These are phyloP conservation scores for Bilobella aurantiaca DNA, from an alignment of 1,140 invertebrate genomes.

Conservation along the genomic window DNA sequence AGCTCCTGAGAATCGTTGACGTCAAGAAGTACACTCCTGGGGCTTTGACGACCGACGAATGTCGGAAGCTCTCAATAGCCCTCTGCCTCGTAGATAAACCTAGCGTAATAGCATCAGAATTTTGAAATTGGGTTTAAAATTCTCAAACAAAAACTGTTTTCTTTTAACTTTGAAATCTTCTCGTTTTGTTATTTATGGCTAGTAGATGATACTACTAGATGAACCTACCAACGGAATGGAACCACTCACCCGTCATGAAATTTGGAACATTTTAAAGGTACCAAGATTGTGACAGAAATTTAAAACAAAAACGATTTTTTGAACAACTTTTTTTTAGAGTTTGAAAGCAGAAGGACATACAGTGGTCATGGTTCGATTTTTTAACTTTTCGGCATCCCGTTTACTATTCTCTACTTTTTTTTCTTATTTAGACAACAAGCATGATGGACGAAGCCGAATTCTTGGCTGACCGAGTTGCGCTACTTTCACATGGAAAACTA, in stretches of 20 bases:
- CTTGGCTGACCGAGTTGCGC: constrained; percentile 25
- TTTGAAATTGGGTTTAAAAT: too few relatives aligned
- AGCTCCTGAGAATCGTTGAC: constrained; percentile 12
- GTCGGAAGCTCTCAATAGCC: constrained; percentile 15
- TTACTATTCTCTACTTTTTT: too few relatives aligned
- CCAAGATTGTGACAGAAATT: too few relatives aligned
- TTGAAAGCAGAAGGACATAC: not conserved
- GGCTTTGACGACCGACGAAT: constrained; percentile 12
- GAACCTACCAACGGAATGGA: constrained; percentile 17
- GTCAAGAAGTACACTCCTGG: constrained; percentile 1
- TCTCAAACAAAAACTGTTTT: too few relatives aligned
- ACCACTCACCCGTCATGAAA: constrained; percentile 17
- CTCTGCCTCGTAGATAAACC: constrained; percentile 22
- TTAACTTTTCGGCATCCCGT: too few relatives aligned
- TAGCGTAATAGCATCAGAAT: constrained; percentile 17
- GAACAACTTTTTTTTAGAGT: not conserved
- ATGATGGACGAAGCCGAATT: constrained; percentile 31
- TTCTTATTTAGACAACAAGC: constrained; percentile 25
- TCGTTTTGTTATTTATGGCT: constrained; percentile 5
- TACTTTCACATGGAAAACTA: constrained; percentile 24
- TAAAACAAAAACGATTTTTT: too few relatives aligned
- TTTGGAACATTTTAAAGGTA: constrained; percentile 24
- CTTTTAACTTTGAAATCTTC: too few relatives aligned
- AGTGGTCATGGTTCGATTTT: not conserved
- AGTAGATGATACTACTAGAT: constrained; percentile 19